Conservation (phyloP, 2,888 invertebrate genomes). For the Leptinotarsa juncta region DNA sequence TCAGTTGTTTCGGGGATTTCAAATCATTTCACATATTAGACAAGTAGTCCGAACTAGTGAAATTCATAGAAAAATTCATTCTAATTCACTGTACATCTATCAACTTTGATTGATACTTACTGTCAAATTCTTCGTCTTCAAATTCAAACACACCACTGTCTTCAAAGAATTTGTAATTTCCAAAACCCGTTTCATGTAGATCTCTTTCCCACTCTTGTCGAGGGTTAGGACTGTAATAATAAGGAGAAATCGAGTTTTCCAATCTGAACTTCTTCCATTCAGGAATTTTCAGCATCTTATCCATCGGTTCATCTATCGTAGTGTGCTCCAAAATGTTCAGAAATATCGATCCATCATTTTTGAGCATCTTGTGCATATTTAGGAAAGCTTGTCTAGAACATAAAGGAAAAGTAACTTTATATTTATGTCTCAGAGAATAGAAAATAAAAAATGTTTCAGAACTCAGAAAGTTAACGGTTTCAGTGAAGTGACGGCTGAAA, state of each 20-base stretch:
- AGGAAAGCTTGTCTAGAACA: conserved; percentile 8
- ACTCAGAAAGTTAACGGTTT: no score
- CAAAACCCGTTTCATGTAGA: neutral
- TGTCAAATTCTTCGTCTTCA: neutral
- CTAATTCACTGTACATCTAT: no score
- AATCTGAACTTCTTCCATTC: neutral
- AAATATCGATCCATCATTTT: conserved; percentile 15
- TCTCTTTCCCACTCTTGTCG: neutral
- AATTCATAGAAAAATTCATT: no score
- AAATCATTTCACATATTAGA: no score
- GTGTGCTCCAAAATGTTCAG: conserved; percentile 6
- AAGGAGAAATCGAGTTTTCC: neutral
- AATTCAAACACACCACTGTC: neutral
- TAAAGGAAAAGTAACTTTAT: neutral
- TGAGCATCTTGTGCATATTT: conserved; percentile 18
- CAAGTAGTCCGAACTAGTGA: no score
- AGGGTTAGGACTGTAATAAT: conserved; percentile 7
- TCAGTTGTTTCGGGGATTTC: no score
- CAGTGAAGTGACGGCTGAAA: no score
- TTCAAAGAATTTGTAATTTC: neutral
- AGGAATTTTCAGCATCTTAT: neutral
- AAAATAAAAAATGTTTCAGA: no score
- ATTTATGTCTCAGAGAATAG: no score
- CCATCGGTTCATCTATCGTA: neutral
- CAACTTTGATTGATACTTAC: neutral